These are phyloP conservation scores for Laupala kohalensis DNA, from an alignment of 1,140 invertebrate genomes.

Conservation along the genomic window DNA sequence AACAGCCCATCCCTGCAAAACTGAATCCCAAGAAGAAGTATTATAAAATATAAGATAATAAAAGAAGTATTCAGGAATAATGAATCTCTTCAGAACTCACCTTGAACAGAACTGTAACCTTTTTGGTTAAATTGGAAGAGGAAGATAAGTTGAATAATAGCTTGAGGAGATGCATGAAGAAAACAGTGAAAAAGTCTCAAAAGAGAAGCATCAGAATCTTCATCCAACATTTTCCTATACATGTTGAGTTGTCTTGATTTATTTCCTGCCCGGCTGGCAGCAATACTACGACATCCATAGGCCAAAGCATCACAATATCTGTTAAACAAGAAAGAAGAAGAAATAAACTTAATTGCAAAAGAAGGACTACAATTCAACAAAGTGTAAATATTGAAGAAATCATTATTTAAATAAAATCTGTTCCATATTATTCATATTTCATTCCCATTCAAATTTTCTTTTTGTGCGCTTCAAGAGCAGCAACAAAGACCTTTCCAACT, in stretches of 20 bases:
- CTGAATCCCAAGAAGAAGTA: slow-evolving; percentile 7
- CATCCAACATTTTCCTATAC: slow-evolving; percentile 36
- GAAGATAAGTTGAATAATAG: slow-evolving; percentile 22
- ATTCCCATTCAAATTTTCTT: too few relatives aligned
- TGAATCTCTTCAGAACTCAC: background rate
- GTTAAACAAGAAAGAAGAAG: slow-evolving; percentile 1
- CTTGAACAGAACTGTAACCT: background rate
- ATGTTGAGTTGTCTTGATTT: slow-evolving; percentile 26
- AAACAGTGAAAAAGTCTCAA: slow-evolving; percentile 50
- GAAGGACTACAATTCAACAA: too few relatives aligned
- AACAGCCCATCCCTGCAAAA: slow-evolving; percentile 27
- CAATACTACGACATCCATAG: slow-evolving; percentile 34
- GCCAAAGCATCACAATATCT: slow-evolving; percentile 32
- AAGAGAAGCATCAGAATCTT: slow-evolving; percentile 41
- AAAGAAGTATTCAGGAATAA: background rate
- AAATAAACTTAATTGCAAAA: too few relatives aligned
- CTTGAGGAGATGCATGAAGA: slow-evolving; percentile 36
- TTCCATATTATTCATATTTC: too few relatives aligned
- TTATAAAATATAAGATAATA: background rate
- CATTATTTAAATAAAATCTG: too few relatives aligned
- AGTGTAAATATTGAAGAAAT: too few relatives aligned
- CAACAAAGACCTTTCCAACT: too few relatives aligned
- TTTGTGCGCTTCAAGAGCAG: too few relatives aligned
- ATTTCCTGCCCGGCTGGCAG: slow-evolving; percentile 24
- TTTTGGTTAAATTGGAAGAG: slow-evolving; percentile 10